Evolutionary conservation across 1,140 invertebrate species (phyloP).

Genomic region (Ladona fulva): DNA sequence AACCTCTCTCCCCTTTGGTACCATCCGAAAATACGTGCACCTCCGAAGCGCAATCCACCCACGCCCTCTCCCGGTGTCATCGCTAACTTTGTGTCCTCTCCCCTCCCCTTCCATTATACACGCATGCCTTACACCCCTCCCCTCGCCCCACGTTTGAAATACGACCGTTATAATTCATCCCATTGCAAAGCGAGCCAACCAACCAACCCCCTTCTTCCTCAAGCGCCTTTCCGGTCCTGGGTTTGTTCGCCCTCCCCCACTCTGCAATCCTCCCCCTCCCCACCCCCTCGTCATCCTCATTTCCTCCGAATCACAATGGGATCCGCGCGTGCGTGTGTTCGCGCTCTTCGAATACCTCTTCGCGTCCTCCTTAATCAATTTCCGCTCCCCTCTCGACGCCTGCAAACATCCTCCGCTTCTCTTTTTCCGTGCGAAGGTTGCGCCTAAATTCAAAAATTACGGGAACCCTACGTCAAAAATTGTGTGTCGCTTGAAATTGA

Average conservation of each 20-base stretch:
- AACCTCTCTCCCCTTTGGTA: background rate
- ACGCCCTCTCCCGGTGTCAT: background rate
- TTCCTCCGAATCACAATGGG: constrained; percentile 7
- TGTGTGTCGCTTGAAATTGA: too few relatives aligned
- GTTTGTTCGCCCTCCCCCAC: background rate
- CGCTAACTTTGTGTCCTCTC: background rate
- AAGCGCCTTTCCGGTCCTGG: background rate
- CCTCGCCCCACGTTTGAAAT: background rate
- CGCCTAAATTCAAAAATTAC: too few relatives aligned
- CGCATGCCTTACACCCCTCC: background rate
- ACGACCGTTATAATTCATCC: constrained; percentile 4
- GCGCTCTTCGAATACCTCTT: background rate
- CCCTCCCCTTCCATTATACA: background rate
- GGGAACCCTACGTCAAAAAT: too few relatives aligned
- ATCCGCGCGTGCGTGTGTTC: background rate
- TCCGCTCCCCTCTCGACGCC: background rate
- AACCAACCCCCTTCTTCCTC: background rate
- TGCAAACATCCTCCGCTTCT: background rate
- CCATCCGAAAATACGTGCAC: background rate
- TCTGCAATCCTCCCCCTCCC: background rate
- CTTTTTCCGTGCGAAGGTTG: background rate
- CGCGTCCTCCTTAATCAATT: constrained; percentile 4
- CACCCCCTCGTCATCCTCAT: background rate
- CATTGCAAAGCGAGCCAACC: constrained; percentile 6
- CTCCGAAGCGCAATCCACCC: background rate